These are phyloP conservation scores for Menidia beryllina DNA, from an alignment of 2,113 vertebrate genomes.

Conservation along the genomic window DNA sequence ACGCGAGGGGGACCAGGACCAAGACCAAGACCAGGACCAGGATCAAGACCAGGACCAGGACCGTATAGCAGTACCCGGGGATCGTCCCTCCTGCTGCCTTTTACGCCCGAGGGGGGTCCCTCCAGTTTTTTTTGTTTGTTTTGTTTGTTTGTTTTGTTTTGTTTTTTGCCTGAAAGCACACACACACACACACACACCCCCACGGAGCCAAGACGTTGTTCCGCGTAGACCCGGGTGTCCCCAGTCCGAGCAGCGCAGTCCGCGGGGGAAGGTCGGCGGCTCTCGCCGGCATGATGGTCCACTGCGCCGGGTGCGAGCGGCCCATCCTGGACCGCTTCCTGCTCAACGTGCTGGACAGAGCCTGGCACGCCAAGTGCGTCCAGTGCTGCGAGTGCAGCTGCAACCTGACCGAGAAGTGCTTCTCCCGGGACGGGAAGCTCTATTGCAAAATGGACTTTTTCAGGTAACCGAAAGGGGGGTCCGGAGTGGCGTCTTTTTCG, in stretches of 20 bases:
- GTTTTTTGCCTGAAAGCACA: conserved; percentile 54
- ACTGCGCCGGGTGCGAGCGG: conserved; percentile 96
- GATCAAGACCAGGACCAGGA: too few relatives aligned
- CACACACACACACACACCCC: too few relatives aligned
- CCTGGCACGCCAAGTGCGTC: conserved; percentile 97
- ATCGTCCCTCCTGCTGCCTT: conserved; percentile 30
- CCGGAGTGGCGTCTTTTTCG: not conserved
- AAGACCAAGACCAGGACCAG: too few relatives aligned
- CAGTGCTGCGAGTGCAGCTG: conserved; percentile 97
- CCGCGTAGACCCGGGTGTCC: conserved; percentile 75
- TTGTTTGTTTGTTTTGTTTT: too few relatives aligned
- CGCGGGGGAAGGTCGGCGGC: conserved; percentile 77
- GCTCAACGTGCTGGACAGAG: conserved; percentile 95
- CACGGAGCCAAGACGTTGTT: conserved; percentile 82
- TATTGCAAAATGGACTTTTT: conserved; percentile 98
- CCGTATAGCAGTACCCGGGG: conserved; percentile 35
- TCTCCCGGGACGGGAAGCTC: conserved; percentile 96
- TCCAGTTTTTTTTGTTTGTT: too few relatives aligned
- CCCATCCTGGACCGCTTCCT: conserved; percentile 96
- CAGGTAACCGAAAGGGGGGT: conserved; percentile 89
- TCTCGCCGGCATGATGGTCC: conserved; percentile 92
- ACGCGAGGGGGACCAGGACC: conserved; percentile 64
- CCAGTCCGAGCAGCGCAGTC: conserved; percentile 79
- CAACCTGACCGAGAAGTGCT: conserved; percentile 96
- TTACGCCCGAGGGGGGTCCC: conserved; percentile 17